These are phyloP conservation scores for Eustalomyia histrio DNA, from an alignment of 2,888 invertebrate species.

Conservation along the genomic window DNA sequence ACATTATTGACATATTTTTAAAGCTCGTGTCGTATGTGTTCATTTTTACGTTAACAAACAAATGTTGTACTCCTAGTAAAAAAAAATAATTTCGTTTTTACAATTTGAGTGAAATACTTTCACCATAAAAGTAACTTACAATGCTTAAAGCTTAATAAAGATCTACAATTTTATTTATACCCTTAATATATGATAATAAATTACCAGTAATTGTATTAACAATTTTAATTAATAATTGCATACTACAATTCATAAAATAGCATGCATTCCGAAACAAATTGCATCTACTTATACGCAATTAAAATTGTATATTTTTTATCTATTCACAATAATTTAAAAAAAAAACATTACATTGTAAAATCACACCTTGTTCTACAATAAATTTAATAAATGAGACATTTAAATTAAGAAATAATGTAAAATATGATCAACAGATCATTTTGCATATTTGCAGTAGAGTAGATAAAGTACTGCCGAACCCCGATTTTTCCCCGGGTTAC, in stretches of 20 bases:
- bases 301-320: neutral
- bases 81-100: too few relatives aligned
- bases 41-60: too few relatives aligned
- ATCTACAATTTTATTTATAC: constrained; percentile 2
- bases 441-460: neutral
- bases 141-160: too few relatives aligned
- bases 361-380: constrained; percentile 39
- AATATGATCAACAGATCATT: constrained; percentile 28
- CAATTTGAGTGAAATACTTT: too few relatives aligned
- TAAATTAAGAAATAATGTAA: neutral
- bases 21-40: too few relatives aligned
- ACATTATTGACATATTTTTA: too few relatives aligned
- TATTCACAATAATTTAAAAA: constrained; percentile 6
- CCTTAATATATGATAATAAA: neutral
- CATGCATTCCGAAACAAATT: constrained; percentile 20
- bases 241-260: constrained; percentile 23
- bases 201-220: constrained; percentile 28
- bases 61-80: too few relatives aligned
- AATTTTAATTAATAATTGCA: constrained; percentile 14
- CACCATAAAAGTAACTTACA: too few relatives aligned
- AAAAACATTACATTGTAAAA: neutral
- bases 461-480: too few relatives aligned
- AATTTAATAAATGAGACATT: constrained; percentile 13
- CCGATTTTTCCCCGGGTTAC: too few relatives aligned
- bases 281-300: neutral